These are phyloP conservation scores for Morone saxatilis DNA, from an alignment of 2,113 vertebrate genomes.

Conservation along the genomic window DNA sequence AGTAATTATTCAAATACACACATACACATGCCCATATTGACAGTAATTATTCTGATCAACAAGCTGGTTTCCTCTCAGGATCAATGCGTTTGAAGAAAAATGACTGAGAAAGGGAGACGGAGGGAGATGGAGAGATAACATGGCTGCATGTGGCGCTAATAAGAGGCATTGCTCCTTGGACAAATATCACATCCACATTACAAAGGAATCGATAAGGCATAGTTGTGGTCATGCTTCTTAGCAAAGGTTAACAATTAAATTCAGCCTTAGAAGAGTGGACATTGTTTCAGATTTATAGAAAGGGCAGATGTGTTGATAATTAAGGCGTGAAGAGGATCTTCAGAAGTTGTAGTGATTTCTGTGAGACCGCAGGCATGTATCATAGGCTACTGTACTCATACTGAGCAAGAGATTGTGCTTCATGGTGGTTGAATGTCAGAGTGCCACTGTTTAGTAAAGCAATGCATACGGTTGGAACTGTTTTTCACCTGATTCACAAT, in stretches of 20 bases:
- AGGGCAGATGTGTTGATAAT: slow-evolving; percentile 76
- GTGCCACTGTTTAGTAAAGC: neutral
- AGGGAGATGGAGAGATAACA: slow-evolving; percentile 39
- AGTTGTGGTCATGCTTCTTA: slow-evolving; percentile 58
- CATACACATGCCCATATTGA: slow-evolving; percentile 78
- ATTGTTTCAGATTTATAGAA: slow-evolving; percentile 53
- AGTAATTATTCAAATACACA: slow-evolving; percentile 81
- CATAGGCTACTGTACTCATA: neutral
- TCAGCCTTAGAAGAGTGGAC: slow-evolving; percentile 59
- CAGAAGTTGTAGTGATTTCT: slow-evolving; percentile 21
- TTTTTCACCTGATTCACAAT: neutral
- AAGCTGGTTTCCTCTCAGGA: slow-evolving; percentile 83
- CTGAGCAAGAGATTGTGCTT: neutral
- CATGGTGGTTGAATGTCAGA: neutral
- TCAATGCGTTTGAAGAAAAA: slow-evolving; percentile 82
- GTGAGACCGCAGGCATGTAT: neutral
- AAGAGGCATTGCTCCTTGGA: slow-evolving; percentile 60
- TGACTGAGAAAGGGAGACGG: slow-evolving; percentile 22
- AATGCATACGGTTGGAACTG: neutral
- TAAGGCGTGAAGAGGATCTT: slow-evolving; percentile 52
- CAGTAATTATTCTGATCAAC: slow-evolving; percentile 88
- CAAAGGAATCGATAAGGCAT: slow-evolving; percentile 69
- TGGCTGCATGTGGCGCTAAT: slow-evolving; percentile 72
- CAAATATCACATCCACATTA: slow-evolving; percentile 79
- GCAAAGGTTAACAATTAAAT: slow-evolving; percentile 74